phyloP scores from a whole-genome alignment of 2,888 invertebrate genomes.

The Drosophila sordidapex region DNA sequence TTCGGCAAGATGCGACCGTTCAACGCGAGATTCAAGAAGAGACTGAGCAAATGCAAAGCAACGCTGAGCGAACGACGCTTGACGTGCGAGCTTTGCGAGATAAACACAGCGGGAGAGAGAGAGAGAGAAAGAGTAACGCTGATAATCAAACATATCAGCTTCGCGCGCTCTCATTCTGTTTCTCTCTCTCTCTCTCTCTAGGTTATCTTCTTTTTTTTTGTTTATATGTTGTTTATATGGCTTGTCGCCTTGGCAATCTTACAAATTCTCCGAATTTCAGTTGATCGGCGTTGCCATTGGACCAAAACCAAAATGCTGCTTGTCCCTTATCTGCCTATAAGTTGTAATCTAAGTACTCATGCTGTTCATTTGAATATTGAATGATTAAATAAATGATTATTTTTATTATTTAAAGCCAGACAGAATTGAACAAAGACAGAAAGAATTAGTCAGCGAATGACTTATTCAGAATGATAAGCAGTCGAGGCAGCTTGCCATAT shows the following conservation, averaged over 20 bases:
- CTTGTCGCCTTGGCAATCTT: slow-evolving; percentile 5
- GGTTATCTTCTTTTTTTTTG: slow-evolving; percentile 9
- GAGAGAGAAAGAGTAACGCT: neutral
- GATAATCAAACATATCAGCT: neutral
- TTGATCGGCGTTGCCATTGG: slow-evolving; percentile 22
- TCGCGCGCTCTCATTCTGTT: too few species aligned
- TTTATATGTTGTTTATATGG: slow-evolving; percentile 10
- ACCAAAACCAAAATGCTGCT: neutral
- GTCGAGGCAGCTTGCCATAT: neutral
- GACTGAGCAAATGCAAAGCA: slow-evolving; percentile 25
- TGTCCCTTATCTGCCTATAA: too few species aligned
- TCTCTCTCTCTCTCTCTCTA: neutral
- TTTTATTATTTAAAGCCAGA: neutral
- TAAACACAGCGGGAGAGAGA: neutral
- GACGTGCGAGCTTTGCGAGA: neutral
- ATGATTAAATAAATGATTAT: neutral
- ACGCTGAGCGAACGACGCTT: slow-evolving; percentile 10
- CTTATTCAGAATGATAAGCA: neutral
- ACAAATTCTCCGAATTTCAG: slow-evolving; percentile 17
- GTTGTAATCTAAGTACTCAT: neutral
- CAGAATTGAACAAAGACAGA: neutral
- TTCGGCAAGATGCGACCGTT: slow-evolving; percentile 25
- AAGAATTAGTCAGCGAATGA: neutral
- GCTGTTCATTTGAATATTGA: neutral
- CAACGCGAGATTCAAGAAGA: slow-evolving; percentile 27